These are phyloP conservation scores for Torymus auratus DNA, from an alignment of 2,888 invertebrate genomes.

Conservation along the genomic window DNA sequence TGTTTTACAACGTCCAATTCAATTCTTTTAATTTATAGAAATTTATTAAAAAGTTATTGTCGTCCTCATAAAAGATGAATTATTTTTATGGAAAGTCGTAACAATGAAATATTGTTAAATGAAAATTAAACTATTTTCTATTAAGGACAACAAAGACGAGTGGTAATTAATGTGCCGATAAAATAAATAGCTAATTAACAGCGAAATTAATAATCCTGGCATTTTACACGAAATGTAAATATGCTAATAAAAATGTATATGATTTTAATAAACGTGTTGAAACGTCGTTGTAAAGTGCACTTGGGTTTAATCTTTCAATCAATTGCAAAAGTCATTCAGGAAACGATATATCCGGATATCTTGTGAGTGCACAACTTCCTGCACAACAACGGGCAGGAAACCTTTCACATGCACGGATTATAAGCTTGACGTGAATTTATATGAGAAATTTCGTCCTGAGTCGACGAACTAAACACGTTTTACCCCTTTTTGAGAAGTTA, in stretches of 20 bases:
- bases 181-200: neutral
- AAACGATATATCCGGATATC: slow-evolving; percentile 65
- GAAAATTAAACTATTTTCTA: neutral
- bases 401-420: slow-evolving; percentile 60
- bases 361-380: slow-evolving; percentile 65
- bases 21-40: slow-evolving; percentile 1
- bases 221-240: neutral
- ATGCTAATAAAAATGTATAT: neutral
- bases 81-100: neutral
- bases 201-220: neutral
- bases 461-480: slow-evolving; percentile 11
- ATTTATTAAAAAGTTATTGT: neutral
- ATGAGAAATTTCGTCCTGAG: slow-evolving; percentile 29
- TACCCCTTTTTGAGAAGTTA: neutral
- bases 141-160: too few species aligned
- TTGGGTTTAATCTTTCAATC: slow-evolving; percentile 55
- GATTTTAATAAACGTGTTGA: slow-evolving; percentile 1
- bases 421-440: slow-evolving; percentile 51
- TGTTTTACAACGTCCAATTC: neutral
- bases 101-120: neutral
- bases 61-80: neutral
- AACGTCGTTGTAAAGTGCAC: slow-evolving; percentile 20
- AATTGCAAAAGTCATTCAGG: slow-evolving; percentile 64
- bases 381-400: slow-evolving; percentile 55
- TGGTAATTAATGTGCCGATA: neutral